These are phyloP conservation scores for Dascillus cervinus DNA, from an alignment of 2,888 invertebrate species.

Conservation along the genomic window DNA sequence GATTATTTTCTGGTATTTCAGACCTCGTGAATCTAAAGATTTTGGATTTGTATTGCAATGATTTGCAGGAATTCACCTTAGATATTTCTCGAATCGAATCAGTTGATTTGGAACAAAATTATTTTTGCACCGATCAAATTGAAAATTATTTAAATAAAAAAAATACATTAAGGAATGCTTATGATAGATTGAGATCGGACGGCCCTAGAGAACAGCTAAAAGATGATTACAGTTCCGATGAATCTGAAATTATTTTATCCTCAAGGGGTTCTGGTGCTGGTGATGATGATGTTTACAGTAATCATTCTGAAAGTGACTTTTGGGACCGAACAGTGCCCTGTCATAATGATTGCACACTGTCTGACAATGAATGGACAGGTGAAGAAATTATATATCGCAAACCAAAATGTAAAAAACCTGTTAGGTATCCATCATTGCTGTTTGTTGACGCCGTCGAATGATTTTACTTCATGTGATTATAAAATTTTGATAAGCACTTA, in stretches of 20 bases:
- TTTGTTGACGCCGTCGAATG: too few relatives aligned
- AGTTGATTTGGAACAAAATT: slow-evolving; percentile 17
- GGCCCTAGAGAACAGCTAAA: slow-evolving; percentile 5
- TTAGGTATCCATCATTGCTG: too few relatives aligned
- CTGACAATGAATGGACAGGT: slow-evolving; percentile 11
- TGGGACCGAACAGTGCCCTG: too few relatives aligned
- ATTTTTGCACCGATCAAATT: slow-evolving; percentile 6
- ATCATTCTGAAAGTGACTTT: neutral
- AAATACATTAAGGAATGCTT: slow-evolving; percentile 2
- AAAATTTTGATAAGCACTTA: too few relatives aligned
- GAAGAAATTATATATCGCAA: slow-evolving; percentile 1
- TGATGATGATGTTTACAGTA: neutral
- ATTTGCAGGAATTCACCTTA: slow-evolving; percentile 5
- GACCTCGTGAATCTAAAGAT: slow-evolving; percentile 4
- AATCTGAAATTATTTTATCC: neutral
- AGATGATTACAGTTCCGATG: neutral
- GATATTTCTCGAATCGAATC: slow-evolving; percentile 3
- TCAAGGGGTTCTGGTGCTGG: too few relatives aligned
- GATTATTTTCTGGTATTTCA: slow-evolving; percentile 3
- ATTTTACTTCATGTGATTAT: too few relatives aligned
- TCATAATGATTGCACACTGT: slow-evolving; percentile 6
- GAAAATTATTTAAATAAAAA: slow-evolving; percentile 7
- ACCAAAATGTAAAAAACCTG: too few relatives aligned
- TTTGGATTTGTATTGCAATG: slow-evolving; percentile 12
- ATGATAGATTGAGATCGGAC: slow-evolving; percentile 1